Evolutionary conservation across 2,113 vertebrate genomes (phyloP), one percentile per base, ranked within the genome.

Genomic region (Myocastor coypus): DNA sequence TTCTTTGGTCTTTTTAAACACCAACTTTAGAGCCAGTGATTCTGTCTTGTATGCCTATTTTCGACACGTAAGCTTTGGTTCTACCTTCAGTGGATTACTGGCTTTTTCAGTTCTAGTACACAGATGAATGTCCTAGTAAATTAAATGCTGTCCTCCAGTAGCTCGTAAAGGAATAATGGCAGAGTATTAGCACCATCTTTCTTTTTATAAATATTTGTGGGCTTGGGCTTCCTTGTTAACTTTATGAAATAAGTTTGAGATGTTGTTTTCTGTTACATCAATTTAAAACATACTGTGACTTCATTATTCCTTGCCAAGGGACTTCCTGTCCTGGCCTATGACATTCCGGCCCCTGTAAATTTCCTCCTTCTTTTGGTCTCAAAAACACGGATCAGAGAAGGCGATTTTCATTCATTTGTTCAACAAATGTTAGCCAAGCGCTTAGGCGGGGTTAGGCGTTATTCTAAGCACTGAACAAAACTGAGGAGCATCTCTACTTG

Each of bases 341-440:
- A 40, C 26, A 50, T 77, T 87, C 59, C 30, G 75, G 3, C 42
- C 68, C 46, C 40, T 89, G 55, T 83, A 66, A 40, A 83, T 88
- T 87, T 95, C 13, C 34, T 92, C 1, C 75, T 92, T 83, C 61
- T 92, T 89, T 78, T n/a, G 63, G 20, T 32, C 46, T 93, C 86
- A 73, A 64, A 89, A 57, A 46, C 37, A 55, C 55, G 32, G 55
- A 28, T 57, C 46, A 55, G 40, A 89, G 61, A 80, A 78, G 75
- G 13, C 68, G 19, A 80, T 83, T 50, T 34, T 66, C 8, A 14
- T 57, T 86, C 86, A 78, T 68, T 68, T 71, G 14, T 91, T 68
- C 34, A 73, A 30, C 28, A 78, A 55, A 68, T 57, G 64, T 68
- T 86, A 52, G 50, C 24, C 52, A 42, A 84, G 59, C 6, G 28